Base-by-base conservation (phyloP, 2,888 invertebrate species). In the Volucella bombylans region DNA sequence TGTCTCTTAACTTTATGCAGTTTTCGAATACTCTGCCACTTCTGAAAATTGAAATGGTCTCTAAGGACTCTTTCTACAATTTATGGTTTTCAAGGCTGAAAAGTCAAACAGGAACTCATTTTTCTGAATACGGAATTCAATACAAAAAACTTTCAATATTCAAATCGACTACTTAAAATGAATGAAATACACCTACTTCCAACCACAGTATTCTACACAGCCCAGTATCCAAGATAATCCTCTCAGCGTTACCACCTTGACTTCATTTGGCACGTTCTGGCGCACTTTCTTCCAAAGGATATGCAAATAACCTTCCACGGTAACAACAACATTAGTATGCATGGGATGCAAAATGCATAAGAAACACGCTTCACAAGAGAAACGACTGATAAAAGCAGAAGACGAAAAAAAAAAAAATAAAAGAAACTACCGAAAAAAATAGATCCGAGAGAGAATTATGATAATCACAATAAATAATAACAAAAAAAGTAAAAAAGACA, bases 251-350 rank as follows among this genome's bases (percentile, higher is more conserved):
- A 69, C 80, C 83, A 74, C 74, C 83, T 83, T 83, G 74, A 47
- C 59, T 74, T 39, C 31, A 74, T 80, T 83, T 74, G 73, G 71
- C 83, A 83, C 80, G 74, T 71, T 62, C 38, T 43, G 49, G 10
- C 47, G 39, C 55, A 61, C 61, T 71, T 80, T 43, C 64, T 45
- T 71, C 45, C 59, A 54, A 64, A 57, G 67, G 61, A 76, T 85
- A 85, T 85, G 80, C 76, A 80, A 80, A 85, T 80, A 71, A 68
- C 49, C 59, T 57, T 65, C 64, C 67, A 47, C 82, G 55, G 54
- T 45, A 80, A 69, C 80, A 83, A 76, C 74, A 83, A 31, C 61
- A 62, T 85, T 85, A 85, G 76, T 85, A 85, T 85, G 83, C 83
- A 85, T 68, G 43, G 76, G 76, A 80, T 71, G 71, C 74, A 80